phyloP scores from a whole-genome alignment of 2,797 vertebrate species.

The Natrix natrix region DNA sequence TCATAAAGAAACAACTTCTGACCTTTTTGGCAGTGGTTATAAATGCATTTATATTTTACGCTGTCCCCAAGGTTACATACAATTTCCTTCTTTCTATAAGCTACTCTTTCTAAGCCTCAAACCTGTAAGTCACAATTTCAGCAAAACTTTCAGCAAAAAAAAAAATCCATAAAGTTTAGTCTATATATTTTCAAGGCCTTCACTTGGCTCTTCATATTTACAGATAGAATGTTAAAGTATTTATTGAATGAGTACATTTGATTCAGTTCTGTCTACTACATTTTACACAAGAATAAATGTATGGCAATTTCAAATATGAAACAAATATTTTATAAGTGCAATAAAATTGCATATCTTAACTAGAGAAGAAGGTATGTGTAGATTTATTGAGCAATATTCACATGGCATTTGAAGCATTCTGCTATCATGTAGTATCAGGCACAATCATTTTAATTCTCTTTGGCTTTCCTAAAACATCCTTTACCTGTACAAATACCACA shows the following conservation, averaged over 20 bases:
- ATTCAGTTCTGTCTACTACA: background rate
- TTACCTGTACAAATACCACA: background rate
- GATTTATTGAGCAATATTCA: background rate
- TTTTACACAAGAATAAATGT: background rate
- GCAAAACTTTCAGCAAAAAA: background rate
- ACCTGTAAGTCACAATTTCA: background rate
- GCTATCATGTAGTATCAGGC: background rate
- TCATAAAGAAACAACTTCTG: background rate
- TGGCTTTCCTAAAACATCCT: background rate
- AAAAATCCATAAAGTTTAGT: background rate
- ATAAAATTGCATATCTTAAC: background rate
- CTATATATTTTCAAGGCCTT: background rate
- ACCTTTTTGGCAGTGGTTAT: background rate
- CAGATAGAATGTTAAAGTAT: background rate
- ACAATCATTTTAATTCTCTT: background rate
- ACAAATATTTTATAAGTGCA: background rate
- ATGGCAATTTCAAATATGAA: background rate
- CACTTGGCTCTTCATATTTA: background rate
- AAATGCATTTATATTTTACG: background rate
- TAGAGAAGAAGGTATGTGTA: background rate
- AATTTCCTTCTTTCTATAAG: background rate
- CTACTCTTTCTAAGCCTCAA: background rate
- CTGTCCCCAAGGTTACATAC: background rate
- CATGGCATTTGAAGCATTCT: background rate
- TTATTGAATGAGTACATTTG: background rate